Evolutionary conservation across 30 jellyfish, hydroid and myxozoan species (phyloP).

Genomic region (Aurelia aurita complex sp. Pacific): DNA sequence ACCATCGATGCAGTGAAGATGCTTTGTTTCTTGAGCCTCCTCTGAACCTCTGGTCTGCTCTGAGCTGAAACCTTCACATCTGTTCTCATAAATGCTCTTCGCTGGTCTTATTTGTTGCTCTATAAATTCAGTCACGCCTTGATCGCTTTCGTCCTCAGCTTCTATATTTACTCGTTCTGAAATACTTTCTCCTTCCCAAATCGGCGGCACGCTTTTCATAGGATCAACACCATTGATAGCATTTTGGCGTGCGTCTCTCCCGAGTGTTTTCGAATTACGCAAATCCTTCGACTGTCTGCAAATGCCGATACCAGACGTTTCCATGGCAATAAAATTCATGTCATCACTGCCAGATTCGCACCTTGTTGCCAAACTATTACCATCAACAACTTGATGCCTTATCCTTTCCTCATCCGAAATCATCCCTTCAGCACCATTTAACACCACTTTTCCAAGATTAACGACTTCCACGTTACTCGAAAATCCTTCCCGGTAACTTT

Average conservation of each 20-base stretch:
- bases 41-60: no score
- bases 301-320: constrained; percentile 11
- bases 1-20: no score
- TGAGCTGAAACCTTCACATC: no score
- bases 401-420: constrained; percentile 16
- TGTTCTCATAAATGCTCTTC: no score
- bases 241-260: constrained; percentile 48
- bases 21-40: no score
- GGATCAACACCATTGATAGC: constrained; percentile 40
- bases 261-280: constrained; percentile 15
- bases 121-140: no score
- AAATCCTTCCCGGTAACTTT: no score
- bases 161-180: no score
- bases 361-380: background rate
- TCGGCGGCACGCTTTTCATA: constrained; percentile 22
- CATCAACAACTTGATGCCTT: background rate
- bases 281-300: background rate
- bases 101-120: no score
- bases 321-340: constrained; percentile 24
- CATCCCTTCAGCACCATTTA: background rate
- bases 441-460: no score
- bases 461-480: no score
- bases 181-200: constrained; percentile 1
- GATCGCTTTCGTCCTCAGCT: no score
- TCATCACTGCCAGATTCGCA: constrained; percentile 14